These are phyloP conservation scores for Limnothrissa miodon DNA, from an alignment of 2,113 vertebrate species.

Conservation along the genomic window DNA sequence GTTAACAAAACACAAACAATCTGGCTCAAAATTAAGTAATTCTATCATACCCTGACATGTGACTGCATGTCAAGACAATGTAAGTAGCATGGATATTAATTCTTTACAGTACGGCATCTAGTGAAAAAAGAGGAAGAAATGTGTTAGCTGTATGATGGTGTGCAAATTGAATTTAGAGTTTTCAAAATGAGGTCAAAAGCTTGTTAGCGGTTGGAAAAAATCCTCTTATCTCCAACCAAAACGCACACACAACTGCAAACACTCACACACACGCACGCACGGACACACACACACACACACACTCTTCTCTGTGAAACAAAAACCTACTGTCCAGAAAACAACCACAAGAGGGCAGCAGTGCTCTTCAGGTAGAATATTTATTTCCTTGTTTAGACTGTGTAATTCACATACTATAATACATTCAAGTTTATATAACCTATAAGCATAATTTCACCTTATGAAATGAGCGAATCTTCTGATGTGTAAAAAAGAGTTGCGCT, in stretches of 20 bases:
- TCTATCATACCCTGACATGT: too few species aligned
- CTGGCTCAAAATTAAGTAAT: too few species aligned
- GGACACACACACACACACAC: background rate
- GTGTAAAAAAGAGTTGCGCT: background rate
- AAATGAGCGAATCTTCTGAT: background rate
- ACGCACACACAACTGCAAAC: background rate
- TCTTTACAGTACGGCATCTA: too few species aligned
- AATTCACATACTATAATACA: background rate
- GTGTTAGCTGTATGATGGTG: too few species aligned
- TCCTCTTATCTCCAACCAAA: too few species aligned
- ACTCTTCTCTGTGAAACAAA: background rate
- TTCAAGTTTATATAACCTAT: background rate
- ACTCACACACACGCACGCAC: background rate
- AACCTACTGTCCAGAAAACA: background rate
- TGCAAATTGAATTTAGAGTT: too few species aligned
- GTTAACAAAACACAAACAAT: too few species aligned
- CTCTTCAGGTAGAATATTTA: background rate
- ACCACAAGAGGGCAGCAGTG: background rate
- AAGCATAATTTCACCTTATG: background rate
- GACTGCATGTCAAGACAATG: too few species aligned
- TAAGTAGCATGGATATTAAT: too few species aligned
- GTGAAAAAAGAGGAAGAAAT: too few species aligned
- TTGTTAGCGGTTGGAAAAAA: too few species aligned
- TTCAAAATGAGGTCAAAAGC: too few species aligned
- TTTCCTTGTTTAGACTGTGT: background rate